Evolutionary conservation across 2,888 invertebrate genomes (phyloP).

Genomic region (Megalurothrips usitatus): DNA sequence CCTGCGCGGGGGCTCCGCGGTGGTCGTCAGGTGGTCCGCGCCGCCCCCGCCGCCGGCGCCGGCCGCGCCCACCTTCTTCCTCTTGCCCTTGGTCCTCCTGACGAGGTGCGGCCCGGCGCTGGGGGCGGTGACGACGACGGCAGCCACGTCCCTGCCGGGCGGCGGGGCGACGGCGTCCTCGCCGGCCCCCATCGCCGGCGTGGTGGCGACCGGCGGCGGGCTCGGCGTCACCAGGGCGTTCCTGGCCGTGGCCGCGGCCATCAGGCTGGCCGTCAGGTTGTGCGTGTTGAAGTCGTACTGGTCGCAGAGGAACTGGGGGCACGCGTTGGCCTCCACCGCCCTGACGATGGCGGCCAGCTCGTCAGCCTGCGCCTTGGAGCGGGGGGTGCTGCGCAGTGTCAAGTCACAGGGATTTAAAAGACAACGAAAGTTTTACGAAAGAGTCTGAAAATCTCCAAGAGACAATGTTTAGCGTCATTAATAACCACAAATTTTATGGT

Average conservation of each 20-base stretch:
- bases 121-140: background rate
- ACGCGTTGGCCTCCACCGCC: background rate
- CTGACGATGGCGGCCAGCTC: constrained; percentile 1
- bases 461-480: no score
- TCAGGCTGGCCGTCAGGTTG: background rate
- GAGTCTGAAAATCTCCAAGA: no score
- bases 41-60: no score
- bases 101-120: no score
- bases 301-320: background rate
- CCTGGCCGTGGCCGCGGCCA: background rate
- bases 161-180: background rate
- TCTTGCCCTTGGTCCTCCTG: no score
- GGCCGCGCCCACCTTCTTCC: no score
- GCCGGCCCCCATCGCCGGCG: background rate
- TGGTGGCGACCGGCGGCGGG: background rate
- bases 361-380: background rate
- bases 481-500: no score
- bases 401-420: background rate
- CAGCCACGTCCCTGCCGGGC: background rate
- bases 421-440: no score
- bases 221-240: background rate
- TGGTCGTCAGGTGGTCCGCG: no score
- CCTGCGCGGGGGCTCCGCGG: no score
- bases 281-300: background rate
- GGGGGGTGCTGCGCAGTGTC: background rate